Percentiles rank a stretch among this genome's conserved stretches.
Evolutionary conservation across 2,113 vertebrate genomes (phyloP).

Genomic region (Vicugna pacos): DNA sequence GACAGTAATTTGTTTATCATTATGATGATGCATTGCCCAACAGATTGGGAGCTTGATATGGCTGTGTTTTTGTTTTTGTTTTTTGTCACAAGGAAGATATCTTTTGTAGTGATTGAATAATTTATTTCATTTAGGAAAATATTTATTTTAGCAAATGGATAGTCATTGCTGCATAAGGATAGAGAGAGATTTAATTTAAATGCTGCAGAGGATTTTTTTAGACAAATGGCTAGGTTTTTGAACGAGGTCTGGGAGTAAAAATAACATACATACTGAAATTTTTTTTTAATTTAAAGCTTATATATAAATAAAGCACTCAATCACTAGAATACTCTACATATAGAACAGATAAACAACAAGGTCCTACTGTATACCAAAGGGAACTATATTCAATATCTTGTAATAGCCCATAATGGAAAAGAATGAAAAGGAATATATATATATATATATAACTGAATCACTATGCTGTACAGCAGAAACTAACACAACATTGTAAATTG

Average conservation of each 20-base stretch:
- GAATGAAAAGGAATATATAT: too few species aligned
- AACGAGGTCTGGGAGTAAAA: slow-evolving; percentile 16
- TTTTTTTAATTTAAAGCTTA: background rate
- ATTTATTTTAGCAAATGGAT: slow-evolving; percentile 60
- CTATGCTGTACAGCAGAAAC: too few species aligned
- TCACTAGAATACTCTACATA: background rate
- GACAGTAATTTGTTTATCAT: slow-evolving; percentile 70
- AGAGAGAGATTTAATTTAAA: slow-evolving; percentile 23
- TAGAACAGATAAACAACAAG: too few species aligned
- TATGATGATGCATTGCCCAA: slow-evolving; percentile 65
- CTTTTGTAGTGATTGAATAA: slow-evolving; percentile 38
- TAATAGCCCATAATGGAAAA: too few species aligned
- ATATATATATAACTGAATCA: too few species aligned
- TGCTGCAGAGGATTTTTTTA: slow-evolving; percentile 18
- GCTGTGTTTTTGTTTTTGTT: background rate
- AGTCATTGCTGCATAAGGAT: background rate
- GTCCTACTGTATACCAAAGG: too few species aligned
- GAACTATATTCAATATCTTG: too few species aligned
- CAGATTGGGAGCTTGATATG: slow-evolving; percentile 43
- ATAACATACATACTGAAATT: slow-evolving; percentile 3
- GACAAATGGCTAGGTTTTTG: slow-evolving; percentile 33
- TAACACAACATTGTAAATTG: too few species aligned
- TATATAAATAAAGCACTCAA: background rate
- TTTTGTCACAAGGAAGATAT: slow-evolving; percentile 37
- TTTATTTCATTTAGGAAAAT: slow-evolving; percentile 62